Conservation (phyloP, 2,797 vertebrate genomes). For the Macrochelys suwanniensis region DNA sequence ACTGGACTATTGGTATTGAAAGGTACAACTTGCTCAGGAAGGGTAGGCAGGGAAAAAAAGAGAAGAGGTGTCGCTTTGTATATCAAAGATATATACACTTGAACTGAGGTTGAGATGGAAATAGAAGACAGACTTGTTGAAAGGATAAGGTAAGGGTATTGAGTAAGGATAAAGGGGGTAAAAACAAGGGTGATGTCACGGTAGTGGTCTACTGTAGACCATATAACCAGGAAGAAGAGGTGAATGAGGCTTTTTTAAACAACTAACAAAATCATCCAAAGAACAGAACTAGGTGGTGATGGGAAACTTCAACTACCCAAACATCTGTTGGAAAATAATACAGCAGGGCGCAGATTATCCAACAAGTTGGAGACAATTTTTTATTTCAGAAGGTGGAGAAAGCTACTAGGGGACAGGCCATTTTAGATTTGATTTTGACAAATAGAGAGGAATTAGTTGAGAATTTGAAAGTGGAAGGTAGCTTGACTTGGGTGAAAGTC, state of each 20-base stretch:
- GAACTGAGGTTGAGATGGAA: background rate
- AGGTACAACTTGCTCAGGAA: background rate
- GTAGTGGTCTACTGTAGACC: background rate
- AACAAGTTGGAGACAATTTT: background rate
- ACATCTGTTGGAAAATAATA: background rate
- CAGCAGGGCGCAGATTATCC: background rate
- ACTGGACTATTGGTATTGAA: background rate
- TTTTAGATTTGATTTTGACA: background rate
- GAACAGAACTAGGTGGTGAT: background rate
- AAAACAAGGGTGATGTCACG: too few relatives aligned
- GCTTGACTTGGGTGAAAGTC: too few relatives aligned
- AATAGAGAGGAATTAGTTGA: background rate
- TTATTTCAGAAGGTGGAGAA: background rate
- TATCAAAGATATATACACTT: background rate
- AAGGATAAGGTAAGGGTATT: too few relatives aligned
- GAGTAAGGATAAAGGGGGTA: too few relatives aligned
- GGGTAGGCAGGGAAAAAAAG: background rate
- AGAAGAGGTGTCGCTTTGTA: background rate
- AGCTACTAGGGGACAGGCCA: background rate
- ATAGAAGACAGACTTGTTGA: background rate
- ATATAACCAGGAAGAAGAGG: background rate
- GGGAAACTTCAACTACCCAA: background rate
- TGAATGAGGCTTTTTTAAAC: background rate
- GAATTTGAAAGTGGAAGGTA: background rate
- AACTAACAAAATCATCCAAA: background rate